Conservation (phyloP, 35 echinoderm and acorn worm species). For the Ophioderma brevispina region DNA sequence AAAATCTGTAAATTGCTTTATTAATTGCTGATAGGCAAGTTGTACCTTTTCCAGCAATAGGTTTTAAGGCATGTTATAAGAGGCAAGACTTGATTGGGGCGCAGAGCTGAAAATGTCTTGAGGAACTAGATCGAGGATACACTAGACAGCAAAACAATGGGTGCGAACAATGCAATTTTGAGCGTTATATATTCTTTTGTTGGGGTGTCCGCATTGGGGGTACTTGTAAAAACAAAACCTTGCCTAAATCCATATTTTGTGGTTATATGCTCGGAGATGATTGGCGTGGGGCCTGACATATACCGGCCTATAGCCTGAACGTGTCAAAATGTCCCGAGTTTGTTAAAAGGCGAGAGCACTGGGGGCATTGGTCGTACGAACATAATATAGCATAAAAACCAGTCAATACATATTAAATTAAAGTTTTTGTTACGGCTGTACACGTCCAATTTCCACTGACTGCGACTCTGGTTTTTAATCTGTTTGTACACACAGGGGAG, state of each 20-base stretch:
- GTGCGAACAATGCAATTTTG: neutral
- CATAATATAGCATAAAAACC: neutral
- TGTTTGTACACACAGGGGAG: neutral
- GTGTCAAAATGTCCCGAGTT: neutral
- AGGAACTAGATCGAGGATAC: neutral
- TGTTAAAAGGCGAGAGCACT: neutral
- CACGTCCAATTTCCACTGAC: neutral
- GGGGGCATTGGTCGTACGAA: neutral
- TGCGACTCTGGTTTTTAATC: neutral
- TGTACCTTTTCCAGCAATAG: neutral
- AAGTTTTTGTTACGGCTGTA: neutral
- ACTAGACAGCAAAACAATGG: neutral
- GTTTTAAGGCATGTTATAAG: neutral
- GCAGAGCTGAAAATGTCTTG: neutral
- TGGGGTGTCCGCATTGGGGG: neutral
- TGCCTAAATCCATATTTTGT: neutral
- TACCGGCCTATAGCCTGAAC: neutral
- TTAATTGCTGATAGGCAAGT: neutral
- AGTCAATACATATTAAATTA: neutral
- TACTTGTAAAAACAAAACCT: neutral
- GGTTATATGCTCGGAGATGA: neutral
- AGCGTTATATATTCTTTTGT: constrained; percentile 11
- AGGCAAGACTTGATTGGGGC: neutral
- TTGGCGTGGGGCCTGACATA: neutral
- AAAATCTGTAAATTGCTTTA: constrained; percentile 6